phyloP scores from a whole-genome alignment of 2,888 invertebrate species.

The Stenodera caucasica region DNA sequence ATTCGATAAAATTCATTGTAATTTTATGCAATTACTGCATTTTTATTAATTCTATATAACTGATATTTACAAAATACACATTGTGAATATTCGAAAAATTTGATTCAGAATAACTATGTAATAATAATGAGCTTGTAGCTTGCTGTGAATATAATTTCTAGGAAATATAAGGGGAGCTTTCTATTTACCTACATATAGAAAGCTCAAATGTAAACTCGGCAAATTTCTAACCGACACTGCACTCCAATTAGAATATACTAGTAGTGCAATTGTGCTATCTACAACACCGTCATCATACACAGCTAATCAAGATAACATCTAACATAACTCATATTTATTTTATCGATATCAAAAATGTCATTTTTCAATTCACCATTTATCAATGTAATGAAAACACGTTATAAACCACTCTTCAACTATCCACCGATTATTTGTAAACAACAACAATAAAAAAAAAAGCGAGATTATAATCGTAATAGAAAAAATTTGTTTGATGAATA shows the following conservation, averaged over 20 bases:
- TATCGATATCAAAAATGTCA: neutral
- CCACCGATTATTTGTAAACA: too few species aligned
- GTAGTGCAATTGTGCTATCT: neutral
- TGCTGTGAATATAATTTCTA: neutral
- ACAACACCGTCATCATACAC: neutral
- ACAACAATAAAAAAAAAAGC: too few species aligned
- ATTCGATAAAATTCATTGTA: constrained; percentile 23
- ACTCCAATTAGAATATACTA: constrained; percentile 1
- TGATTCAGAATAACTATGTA: too few species aligned
- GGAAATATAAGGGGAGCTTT: too few species aligned
- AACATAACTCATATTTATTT: neutral
- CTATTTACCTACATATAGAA: too few species aligned
- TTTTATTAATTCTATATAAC: too few species aligned
- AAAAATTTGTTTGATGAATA: too few species aligned
- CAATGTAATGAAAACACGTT: neutral
- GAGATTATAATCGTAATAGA: too few species aligned
- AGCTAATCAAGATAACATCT: constrained; percentile 5
- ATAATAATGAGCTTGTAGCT: too few species aligned
- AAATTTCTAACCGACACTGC: neutral
- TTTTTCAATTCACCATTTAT: neutral
- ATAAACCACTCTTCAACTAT: neutral
- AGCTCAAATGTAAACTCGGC: neutral
- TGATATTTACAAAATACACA: too few species aligned
- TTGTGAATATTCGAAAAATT: neutral
- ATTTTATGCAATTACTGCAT: constrained; percentile 25